phyloP scores from a whole-genome alignment of 2,113 vertebrate genomes.

The Glaucidium brasilianum region DNA sequence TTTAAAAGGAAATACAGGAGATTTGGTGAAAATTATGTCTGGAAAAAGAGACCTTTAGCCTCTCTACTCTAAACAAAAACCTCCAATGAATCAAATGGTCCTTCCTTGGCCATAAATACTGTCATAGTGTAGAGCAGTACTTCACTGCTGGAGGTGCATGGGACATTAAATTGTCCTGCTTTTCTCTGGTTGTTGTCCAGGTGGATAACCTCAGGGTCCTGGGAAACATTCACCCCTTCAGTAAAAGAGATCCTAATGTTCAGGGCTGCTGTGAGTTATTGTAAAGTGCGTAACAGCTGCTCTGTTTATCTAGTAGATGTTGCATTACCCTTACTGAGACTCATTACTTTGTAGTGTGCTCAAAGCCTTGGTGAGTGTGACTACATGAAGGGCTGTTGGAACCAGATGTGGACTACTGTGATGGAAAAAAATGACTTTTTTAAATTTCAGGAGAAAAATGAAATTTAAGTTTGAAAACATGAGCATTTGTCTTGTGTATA shows the following conservation, averaged over 20 bases:
- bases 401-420: slow-evolving; percentile 26
- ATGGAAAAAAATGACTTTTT: not conserved
- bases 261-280: slow-evolving; percentile 25
- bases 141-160: not conserved
- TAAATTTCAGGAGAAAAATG: not conserved
- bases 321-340: not conserved
- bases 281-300: not conserved
- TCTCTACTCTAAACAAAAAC: not conserved
- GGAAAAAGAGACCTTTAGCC: not conserved
- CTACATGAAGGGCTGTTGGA: slow-evolving; percentile 1
- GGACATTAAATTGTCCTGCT: not conserved
- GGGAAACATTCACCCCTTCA: slow-evolving; percentile 31
- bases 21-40: not conserved
- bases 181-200: slow-evolving; percentile 19
- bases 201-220: slow-evolving; percentile 56
- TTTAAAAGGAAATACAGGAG: not conserved
- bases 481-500: not conserved
- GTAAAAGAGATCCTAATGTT: not conserved
- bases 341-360: not conserved
- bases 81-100: not conserved
- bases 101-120: slow-evolving; percentile 16
- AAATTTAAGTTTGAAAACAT: not conserved
- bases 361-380: slow-evolving; percentile 4
- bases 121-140: not conserved
- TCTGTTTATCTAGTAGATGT: slow-evolving; percentile 17